Evolutionary conservation across 2,797 vertebrate genomes (phyloP), one percentile per base, ranked within the genome.

Genomic region (Lacerta agilis): DNA sequence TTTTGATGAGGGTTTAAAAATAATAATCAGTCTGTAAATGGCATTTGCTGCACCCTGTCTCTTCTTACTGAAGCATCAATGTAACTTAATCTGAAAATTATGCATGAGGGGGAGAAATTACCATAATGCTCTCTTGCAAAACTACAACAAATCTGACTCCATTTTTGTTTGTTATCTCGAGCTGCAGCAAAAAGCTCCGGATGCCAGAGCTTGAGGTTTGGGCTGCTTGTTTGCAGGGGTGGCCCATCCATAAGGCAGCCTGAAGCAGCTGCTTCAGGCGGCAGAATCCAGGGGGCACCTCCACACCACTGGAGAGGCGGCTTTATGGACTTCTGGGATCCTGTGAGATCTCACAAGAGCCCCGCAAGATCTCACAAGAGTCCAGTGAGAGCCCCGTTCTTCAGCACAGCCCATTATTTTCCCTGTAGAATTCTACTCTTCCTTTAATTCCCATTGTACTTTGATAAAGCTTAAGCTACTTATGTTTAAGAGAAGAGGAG

Each of bases 1-100:
- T 96, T 95, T 93, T 95, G 96, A 97, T 95, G 95, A 95, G 94
- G 95, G 95, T 86, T 96, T 97, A 95, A 87, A 93, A 93, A 96
- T 96, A 95, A 92, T 96, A 97, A 96, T 96, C 94, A 92, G 94
- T 95, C 96, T 94, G 92, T 90, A 93, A 95, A 94, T 96, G 96
- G 96, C 96, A 95, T 95, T 95, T 95, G 95, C 94, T 91, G 96
- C 94, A 96, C 95, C 96, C 95, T 93, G 91, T 93, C 91, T n/a
- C 94, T 94, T 93, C 41, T 25, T 93, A 92, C 93, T 90, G 93
- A 93, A 85, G 86, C 92, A 86, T 87, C 66, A 87, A 93, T 84
- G 96, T 91, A 88, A 93, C 69, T 61, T 69, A 86, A 79, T 86
- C 87, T 89, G 81, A 67, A 92, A 94, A 94, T 89, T 88, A 86